Conservation (phyloP, 2,888 invertebrate genomes). For the Yponomeuta evonymella region DNA sequence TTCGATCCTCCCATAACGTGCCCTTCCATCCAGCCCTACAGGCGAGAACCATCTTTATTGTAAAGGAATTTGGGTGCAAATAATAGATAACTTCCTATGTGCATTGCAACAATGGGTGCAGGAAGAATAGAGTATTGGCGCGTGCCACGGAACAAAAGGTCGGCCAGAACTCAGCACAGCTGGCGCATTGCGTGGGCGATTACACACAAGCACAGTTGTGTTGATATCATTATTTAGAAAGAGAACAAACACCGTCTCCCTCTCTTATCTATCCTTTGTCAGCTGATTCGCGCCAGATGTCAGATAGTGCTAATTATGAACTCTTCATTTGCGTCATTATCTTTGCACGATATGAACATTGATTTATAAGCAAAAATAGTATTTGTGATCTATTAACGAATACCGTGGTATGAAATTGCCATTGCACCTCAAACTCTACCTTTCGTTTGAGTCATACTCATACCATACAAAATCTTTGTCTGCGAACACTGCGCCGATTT, state of each 20-base stretch:
- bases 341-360: background rate
- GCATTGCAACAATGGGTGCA: background rate
- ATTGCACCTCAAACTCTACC: constrained; percentile 23
- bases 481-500: background rate
- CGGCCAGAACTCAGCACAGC: constrained; percentile 47
- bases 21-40: background rate
- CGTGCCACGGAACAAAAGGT: constrained; percentile 62
- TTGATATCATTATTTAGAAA: constrained; percentile 10
- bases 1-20: background rate
- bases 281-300: background rate
- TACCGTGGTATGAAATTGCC: constrained; percentile 16
- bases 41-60: background rate
- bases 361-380: background rate
- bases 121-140: constrained; percentile 38
- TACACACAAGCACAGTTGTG: constrained; percentile 31
- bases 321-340: background rate
- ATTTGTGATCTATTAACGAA: background rate
- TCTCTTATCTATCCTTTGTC: constrained; percentile 4
- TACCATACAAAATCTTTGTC: background rate
- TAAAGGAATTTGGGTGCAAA: background rate
- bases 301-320: background rate
- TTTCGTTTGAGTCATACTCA: background rate
- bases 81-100: background rate
- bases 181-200: constrained; percentile 65
- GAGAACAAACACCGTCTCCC: background rate